A percentile compares a stretch with the other conserved stretches of the same genome.
phyloP scores from a whole-genome alignment of 2,888 invertebrate species.

The Agrochola macilenta region DNA sequence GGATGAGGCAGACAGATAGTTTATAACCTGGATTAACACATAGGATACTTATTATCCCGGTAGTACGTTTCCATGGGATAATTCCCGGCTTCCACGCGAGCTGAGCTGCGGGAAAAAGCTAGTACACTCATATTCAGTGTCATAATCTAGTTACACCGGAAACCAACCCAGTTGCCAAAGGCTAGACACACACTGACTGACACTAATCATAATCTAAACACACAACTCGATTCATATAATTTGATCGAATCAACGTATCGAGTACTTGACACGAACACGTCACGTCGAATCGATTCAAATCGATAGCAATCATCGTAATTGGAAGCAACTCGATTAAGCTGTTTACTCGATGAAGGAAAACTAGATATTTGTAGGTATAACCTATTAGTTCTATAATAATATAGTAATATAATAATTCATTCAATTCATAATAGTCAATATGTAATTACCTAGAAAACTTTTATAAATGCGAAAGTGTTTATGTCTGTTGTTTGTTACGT shows the following conservation, averaged over 20 bases:
- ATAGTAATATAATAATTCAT: too few species aligned
- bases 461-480: background rate
- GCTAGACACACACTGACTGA: constrained; percentile 34
- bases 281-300: constrained; percentile 42
- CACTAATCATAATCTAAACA: constrained; percentile 52
- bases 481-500: background rate
- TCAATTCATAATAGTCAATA: too few species aligned
- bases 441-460: background rate
- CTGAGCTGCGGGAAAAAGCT: too few species aligned
- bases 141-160: background rate
- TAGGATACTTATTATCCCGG: too few species aligned
- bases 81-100: too few species aligned
- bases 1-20: too few species aligned
- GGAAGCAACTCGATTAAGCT: constrained; percentile 31
- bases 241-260: constrained; percentile 39
- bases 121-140: background rate
- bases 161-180: background rate
- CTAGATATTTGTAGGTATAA: constrained; percentile 20
- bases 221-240: constrained; percentile 44
- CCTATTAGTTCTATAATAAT: background rate
- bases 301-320: constrained; percentile 56
- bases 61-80: too few species aligned
- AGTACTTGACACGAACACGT: constrained; percentile 34
- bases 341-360: constrained; percentile 42
- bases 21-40: too few species aligned